phyloP scores from a whole-genome alignment of 2,888 invertebrate genomes.

The Empis livida region DNA sequence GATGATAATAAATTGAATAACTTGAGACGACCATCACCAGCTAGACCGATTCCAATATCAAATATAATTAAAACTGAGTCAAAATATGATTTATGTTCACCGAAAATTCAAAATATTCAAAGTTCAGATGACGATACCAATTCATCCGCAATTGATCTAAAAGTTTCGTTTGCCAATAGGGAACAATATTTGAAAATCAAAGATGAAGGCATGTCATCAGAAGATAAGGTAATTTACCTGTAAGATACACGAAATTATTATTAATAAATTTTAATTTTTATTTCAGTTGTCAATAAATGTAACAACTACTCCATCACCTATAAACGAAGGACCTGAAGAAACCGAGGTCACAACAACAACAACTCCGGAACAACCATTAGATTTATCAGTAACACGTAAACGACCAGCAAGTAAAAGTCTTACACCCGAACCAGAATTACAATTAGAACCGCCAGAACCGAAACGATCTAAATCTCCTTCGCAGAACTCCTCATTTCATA shows the following conservation, averaged over 20 bases:
- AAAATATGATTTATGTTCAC: conserved; percentile 5
- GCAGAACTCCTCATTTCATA: neutral
- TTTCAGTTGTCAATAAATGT: conserved; percentile 31
- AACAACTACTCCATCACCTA: conserved; percentile 25
- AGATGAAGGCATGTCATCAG: conserved; percentile 26
- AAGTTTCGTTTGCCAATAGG: conserved; percentile 25
- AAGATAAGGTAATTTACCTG: conserved; percentile 27
- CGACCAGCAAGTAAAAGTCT: conserved; percentile 20
- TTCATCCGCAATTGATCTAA: conserved; percentile 14
- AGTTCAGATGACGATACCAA: conserved; percentile 17
- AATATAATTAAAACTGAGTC: conserved; percentile 28
- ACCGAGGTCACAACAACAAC: conserved; percentile 23
- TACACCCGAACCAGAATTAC: conserved; percentile 3
- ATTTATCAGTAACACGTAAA: conserved; percentile 53
- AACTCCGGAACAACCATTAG: conserved; percentile 55
- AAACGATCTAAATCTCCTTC: conserved; percentile 2
- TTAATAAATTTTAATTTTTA: neutral
- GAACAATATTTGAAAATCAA: conserved; percentile 28
- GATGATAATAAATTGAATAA: too few species aligned
- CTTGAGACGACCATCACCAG: conserved; percentile 41
- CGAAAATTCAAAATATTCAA: conserved; percentile 11
- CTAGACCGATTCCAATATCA: conserved; percentile 36
- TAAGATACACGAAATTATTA: neutral
- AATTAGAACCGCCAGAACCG: conserved; percentile 4
- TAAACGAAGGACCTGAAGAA: conserved; percentile 14